Base-by-base conservation (phyloP, 2,113 vertebrate species). In the Corvus hawaiiensis region DNA sequence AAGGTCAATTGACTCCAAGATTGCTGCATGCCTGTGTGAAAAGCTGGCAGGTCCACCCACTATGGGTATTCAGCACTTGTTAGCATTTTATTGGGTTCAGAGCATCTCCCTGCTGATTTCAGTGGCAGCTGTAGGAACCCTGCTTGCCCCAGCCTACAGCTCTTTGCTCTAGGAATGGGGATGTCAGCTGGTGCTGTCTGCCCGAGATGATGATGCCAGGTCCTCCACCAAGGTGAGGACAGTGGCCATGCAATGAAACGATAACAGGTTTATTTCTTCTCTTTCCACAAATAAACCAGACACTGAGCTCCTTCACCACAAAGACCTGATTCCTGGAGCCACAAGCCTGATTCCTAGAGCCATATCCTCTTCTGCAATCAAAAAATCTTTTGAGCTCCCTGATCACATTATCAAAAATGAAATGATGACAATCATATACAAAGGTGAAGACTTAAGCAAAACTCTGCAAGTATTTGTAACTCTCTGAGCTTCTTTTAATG, bases 231-330 rank as follows among this genome's bases (percentile, higher is more conserved):
- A 37, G 58, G 44, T 19, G 19, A 71, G 3, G 4, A 46, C 0
- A 1, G 39, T 44, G 58, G 59, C 15, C 13, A 3, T 2, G 4
- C 30, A 43, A 23, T 1, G 1, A 37, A 27, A 35, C 2, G 2
- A 5, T 17, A 41, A 46, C 0, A 0, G 43, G 2, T n/a, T 76
- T 44, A 3, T 59, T 43, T 67, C 26, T 43, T 49, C 6, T 52
- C 41, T 33, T 64, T 85, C 4, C 3, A 46, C 49, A 90, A 44
- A 35, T 48, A 39, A 63, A 78, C 0, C 4, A 52, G 59, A 58
- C 75, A 44, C 2, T 9, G 23, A 63, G 35, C 30, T 86, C 49
- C 41, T 35, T 80, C 41, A 68, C 5, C 11, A 27, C 62, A 52
- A 16, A 51, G 32, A 32, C 4, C 55, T 37, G 13, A 79, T 64